Evolutionary conservation across 2,888 invertebrate genomes (phyloP).

Genomic region (Rutpela maculata): DNA sequence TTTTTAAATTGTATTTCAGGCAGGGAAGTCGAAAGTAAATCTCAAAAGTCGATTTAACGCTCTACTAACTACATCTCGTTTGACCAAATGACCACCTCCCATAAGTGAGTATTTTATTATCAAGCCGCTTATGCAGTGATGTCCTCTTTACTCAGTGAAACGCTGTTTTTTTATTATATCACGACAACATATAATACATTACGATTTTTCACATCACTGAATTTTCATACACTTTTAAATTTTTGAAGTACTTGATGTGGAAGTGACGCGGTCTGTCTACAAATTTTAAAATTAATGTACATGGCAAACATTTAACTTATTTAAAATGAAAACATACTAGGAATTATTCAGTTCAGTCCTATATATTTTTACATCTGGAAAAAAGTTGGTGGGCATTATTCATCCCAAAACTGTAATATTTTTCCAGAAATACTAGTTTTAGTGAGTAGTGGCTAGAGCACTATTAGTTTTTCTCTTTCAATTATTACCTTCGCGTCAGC

Average conservation of each 20-base stretch:
- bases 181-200: background rate
- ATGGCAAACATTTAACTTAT: background rate
- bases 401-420: too few relatives aligned
- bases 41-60: conserved; percentile 48
- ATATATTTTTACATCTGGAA: too few relatives aligned
- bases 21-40: conserved; percentile 42
- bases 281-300: background rate
- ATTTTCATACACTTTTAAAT: background rate
- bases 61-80: conserved; percentile 46
- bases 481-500: too few relatives aligned
- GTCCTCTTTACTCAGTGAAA: background rate
- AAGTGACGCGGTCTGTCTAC: background rate
- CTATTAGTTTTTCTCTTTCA: too few relatives aligned
- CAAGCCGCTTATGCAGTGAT: conserved; percentile 11
- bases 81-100: conserved; percentile 41
- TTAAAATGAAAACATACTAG: too few relatives aligned
- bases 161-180: background rate
- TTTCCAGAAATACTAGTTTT: too few relatives aligned
- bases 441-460: too few relatives aligned
- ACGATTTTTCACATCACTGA: background rate
- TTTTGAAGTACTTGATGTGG: background rate
- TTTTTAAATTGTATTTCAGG: conserved; percentile 43
- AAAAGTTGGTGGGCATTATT: too few relatives aligned
- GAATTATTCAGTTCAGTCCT: too few relatives aligned
- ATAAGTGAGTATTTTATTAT: conserved; percentile 40